Base-by-base conservation (phyloP, 2,797 vertebrate species). In the Acomys russatus region DNA sequence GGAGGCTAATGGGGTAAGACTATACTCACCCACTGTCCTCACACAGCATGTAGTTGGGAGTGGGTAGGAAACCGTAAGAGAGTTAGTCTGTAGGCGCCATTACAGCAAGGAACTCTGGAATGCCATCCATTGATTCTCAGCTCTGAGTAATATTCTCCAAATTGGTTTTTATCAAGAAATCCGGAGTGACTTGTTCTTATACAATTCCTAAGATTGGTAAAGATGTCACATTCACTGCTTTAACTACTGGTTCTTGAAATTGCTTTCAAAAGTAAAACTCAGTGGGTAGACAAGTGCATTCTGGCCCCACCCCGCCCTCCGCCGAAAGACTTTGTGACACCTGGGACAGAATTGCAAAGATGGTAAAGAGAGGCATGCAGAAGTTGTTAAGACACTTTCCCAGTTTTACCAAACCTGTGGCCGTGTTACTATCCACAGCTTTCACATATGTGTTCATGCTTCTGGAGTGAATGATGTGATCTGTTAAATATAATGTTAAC, bases 381-480 rank as follows among this genome's bases (percentile, higher is more conserved):
- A 64, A 18, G 59, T 49, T 87, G 18, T 49, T 66, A 74, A 54
- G 88, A 83, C 30, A 68, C 22, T 76, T 92, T 4, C 63, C 14
- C 85, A 49, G 4, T 63, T 73, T 49, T 49, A 0, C 51, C 51
- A 17, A 80, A 74, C 76, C 73, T 78, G 84, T 8, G 63, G 85
- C 73, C 76, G 51, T 56, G 76, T 85, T 11, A 66, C 68, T 49
- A 78, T 10, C 76, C 91, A 85, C 56, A 83, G 88, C 70, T 95
- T 88, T 61, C 59, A 83, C 68, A 92, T 68, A 95, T 64, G 30
- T 22, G 3, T 4, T 8, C n/a, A 68, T 44, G 35, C 80, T 78
- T 54, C 56, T n/a, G 76, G 95, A 89, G 63, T 64, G n/a, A 56
- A 38, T 11, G 23, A 15, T 56, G 51, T n/a, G 23, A 30, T 88